Percentiles rank a stretch among this genome's conserved stretches.
These are phyloP conservation scores for Callyntrura guangdongensis DNA, from an alignment of 2,888 invertebrate species.

Conservation along the genomic window DNA sequence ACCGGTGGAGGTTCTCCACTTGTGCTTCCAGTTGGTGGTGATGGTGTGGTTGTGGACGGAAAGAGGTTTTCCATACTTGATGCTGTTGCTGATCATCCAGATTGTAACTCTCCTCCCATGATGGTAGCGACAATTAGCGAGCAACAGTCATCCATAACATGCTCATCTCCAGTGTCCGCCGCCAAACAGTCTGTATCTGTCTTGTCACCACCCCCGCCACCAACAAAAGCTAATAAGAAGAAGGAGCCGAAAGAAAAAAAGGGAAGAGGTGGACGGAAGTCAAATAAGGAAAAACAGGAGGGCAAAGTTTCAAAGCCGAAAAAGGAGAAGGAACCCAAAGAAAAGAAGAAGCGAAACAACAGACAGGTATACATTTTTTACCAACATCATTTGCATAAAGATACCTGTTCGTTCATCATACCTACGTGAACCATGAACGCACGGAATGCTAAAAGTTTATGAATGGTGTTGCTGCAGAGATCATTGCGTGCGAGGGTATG, in stretches of 20 bases:
- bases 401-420: neutral
- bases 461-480: neutral
- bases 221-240: constrained; percentile 52
- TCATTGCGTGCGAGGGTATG: neutral
- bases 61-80: constrained; percentile 60
- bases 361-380: constrained; percentile 72
- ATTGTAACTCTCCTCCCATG: constrained; percentile 34
- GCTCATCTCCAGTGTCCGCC: constrained; percentile 26
- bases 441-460: neutral
- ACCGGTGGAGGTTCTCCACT: constrained; percentile 43
- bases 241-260: constrained; percentile 52
- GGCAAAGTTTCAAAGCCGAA: constrained; percentile 52
- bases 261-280: constrained; percentile 70
- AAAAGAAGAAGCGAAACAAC: constrained; percentile 78
- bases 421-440: neutral
- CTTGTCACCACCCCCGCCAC: constrained; percentile 60
- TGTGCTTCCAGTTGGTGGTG: constrained; percentile 27
- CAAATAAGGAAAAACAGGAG: constrained; percentile 73
- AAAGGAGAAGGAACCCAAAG: constrained; percentile 76
- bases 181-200: constrained; percentile 14
- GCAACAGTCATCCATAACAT: constrained; percentile 32
- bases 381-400: neutral
- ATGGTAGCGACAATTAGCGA: constrained; percentile 11
- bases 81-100: constrained; percentile 6
- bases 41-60: constrained; percentile 28